Base-by-base conservation (phyloP, 2,113 vertebrate genomes). In the Heteronetta atricapilla region DNA sequence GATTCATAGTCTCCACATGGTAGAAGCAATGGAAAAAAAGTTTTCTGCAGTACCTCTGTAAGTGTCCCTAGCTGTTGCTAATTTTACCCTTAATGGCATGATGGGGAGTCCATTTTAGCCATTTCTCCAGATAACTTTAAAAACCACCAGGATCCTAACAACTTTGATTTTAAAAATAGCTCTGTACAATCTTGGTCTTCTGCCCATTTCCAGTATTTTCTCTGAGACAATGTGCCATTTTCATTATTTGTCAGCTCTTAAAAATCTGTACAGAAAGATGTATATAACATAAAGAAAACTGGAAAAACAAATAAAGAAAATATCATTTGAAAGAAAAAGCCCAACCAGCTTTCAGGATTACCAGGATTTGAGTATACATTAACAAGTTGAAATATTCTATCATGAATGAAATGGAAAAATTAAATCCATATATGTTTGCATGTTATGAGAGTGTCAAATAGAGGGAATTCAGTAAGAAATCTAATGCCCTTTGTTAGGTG, bases 311-410 rank as follows among this genome's bases (percentile, higher is more conserved):
- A 29, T 15, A 52, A 20, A 56, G 26, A 68, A 91, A 86, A 52
- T 77, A 62, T 17, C 25, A 93, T 91, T 91, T 90, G 68, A 91
- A 94, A 88, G 60, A 78, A 92, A 95, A 94, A 93, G 26, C 29
- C 42, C 68, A 56, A 69, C 8, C 31, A 63, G 58, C 56, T 91
- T 79, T 75, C 58, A 92, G 80, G 81, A 92, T 84, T 90, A 93
- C 31, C 31, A 55, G 77, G 77, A 82, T 96, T 96, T 93, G 53
- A 40, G 40, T 82, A 46, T 75, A 66, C 59, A 80, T 95, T 92
- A 93, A 59, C 79, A 91, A 36, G 40, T 60, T 83, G 70, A 77
- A 93, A 50, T 82, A 84, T 16, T 90, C 22, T 31, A 46, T 92
- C 34, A 14, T 0, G 40, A 93, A 86, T 69, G 93, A 96, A 96